Evolutionary conservation across 2,113 vertebrate species (phyloP).

Genomic region (Raja brachyura): DNA sequence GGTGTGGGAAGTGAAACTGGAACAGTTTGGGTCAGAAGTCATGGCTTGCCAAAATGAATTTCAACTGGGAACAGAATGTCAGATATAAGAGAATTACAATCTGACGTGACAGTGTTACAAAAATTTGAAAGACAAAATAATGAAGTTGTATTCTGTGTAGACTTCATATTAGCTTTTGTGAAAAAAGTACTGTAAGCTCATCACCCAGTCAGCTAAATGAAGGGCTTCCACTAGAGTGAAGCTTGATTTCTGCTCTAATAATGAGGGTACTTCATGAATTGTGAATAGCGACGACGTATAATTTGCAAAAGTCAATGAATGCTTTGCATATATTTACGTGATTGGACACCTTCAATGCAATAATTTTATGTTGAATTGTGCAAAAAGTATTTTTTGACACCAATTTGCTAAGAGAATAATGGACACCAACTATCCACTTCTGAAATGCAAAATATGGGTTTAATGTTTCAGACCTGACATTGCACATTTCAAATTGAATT

Average conservation of each 20-base stretch:
- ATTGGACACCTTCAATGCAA: neutral
- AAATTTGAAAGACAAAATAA: constrained; percentile 22
- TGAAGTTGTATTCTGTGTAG: neutral
- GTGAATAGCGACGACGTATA: constrained; percentile 14
- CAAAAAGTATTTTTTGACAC: neutral
- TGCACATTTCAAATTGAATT: neutral
- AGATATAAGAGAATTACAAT: neutral
- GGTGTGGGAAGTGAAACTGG: neutral
- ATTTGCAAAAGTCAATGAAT: constrained; percentile 38
- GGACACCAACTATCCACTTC: neutral
- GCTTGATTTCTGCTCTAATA: constrained; percentile 32
- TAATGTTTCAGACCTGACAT: neutral
- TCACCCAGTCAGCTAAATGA: constrained; percentile 14
- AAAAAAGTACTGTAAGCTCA: constrained; percentile 31
- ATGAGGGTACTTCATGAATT: constrained; percentile 35
- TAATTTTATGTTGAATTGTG: neutral
- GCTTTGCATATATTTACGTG: constrained; percentile 39
- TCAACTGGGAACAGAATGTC: neutral
- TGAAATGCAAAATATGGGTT: neutral
- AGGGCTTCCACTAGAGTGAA: constrained; percentile 8
- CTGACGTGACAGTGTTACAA: neutral
- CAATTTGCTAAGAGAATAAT: neutral
- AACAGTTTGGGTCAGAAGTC: neutral
- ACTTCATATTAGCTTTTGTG: neutral
- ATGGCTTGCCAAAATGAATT: neutral